These are phyloP conservation scores for Nasonia longicornis DNA, from an alignment of 1,140 invertebrate genomes.

Conservation along the genomic window DNA sequence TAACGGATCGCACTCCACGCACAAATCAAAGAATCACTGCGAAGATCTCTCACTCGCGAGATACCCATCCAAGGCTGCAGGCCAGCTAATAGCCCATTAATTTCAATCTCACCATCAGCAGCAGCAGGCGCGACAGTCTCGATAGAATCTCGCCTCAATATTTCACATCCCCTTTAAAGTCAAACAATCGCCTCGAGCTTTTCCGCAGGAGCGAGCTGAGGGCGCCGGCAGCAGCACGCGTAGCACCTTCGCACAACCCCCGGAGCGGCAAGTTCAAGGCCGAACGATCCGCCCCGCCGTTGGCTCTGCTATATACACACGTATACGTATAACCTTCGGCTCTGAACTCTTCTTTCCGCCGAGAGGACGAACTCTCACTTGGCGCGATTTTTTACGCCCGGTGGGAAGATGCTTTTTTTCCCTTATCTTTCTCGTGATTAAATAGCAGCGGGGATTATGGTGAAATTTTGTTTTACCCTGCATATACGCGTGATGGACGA, in stretches of 20 bases:
- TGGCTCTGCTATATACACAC: background rate
- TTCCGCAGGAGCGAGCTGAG: background rate
- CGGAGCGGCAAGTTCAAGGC: background rate
- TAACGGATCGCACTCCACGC: background rate
- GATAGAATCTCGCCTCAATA: background rate
- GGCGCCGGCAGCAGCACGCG: background rate
- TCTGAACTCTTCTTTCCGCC: too few species aligned
- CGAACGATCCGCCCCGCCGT: background rate
- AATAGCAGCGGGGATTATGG: too few species aligned
- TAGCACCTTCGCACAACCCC: background rate
- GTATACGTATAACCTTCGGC: background rate
- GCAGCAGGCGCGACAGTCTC: background rate
- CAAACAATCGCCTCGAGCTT: background rate
- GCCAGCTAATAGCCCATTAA: background rate
- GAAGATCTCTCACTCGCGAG: background rate
- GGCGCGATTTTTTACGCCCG: background rate
- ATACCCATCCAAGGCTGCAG: background rate
- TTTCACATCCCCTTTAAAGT: constrained; percentile 1
- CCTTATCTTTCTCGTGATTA: too few species aligned
- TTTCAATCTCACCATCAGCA: background rate
- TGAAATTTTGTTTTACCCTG: too few species aligned
- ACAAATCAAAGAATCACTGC: background rate
- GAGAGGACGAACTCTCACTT: background rate
- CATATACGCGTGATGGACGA: too few species aligned
- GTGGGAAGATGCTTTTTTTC: background rate